Conservation (phyloP, 2,888 invertebrate species). For the Erebia palarica region DNA sequence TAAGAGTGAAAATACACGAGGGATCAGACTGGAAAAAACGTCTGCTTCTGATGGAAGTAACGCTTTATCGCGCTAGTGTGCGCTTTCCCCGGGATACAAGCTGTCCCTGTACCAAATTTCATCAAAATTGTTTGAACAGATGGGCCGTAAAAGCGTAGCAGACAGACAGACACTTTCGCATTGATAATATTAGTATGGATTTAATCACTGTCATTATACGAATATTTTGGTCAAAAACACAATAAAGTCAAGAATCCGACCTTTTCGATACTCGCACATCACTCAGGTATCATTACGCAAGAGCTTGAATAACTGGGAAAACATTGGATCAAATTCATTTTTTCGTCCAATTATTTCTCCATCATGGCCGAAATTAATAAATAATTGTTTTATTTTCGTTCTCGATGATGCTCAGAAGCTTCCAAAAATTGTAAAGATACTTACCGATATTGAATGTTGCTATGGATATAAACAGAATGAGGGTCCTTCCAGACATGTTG, state of each 20-base stretch:
- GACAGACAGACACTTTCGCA: too few relatives aligned
- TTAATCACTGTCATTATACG: background rate
- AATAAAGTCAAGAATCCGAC: slow-evolving; percentile 3
- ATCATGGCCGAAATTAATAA: slow-evolving; percentile 24
- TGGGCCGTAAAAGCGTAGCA: too few relatives aligned
- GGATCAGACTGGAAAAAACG: background rate
- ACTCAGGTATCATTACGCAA: background rate
- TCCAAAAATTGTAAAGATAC: slow-evolving; percentile 41
- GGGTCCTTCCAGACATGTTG: slow-evolving; percentile 55
- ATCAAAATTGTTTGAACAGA: too few relatives aligned
- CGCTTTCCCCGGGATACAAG: too few relatives aligned
- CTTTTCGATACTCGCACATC: slow-evolving; percentile 4
- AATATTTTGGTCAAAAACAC: background rate
- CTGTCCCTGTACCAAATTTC: too few relatives aligned
- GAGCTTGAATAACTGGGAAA: slow-evolving; percentile 3
- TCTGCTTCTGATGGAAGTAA: too few relatives aligned
- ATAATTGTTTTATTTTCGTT: slow-evolving; percentile 30
- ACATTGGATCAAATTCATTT: slow-evolving; percentile 14
- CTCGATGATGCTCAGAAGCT: slow-evolving; percentile 26
- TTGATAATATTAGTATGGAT: background rate
- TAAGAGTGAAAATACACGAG: too few relatives aligned
- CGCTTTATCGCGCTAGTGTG: too few relatives aligned
- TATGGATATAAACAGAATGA: slow-evolving; percentile 59
- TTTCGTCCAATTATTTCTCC: slow-evolving; percentile 25
- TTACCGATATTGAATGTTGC: slow-evolving; percentile 61